A percentile compares a stretch with the other conserved stretches of the same genome.
These are phyloP conservation scores for Tetraneura akinire DNA, from an alignment of 1,140 invertebrate genomes.

Conservation along the genomic window DNA sequence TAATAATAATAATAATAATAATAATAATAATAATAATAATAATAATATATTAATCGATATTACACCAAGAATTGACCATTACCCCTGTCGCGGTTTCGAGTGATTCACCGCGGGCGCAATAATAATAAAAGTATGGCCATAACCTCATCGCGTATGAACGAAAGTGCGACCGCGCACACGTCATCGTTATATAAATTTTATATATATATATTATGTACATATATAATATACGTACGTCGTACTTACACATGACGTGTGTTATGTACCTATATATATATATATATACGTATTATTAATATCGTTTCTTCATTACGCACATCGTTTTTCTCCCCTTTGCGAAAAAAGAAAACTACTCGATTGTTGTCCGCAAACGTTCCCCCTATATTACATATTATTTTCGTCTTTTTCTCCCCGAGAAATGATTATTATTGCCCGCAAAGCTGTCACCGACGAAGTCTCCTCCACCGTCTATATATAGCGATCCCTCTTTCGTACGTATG, in stretches of 20 bases:
- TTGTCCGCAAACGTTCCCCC: background rate
- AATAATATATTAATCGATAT: background rate
- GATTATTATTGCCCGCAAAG: constrained; percentile 44
- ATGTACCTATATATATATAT: no score
- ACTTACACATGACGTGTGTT: no score
- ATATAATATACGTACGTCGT: no score
- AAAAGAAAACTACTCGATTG: constrained; percentile 19
- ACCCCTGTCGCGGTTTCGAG: background rate
- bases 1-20: no score
- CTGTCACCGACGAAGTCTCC: constrained; percentile 18
- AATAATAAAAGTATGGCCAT: constrained; percentile 27
- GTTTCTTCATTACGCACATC: background rate
- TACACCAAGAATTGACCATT: background rate
- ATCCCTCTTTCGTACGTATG: background rate
- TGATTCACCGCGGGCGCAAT: constrained; percentile 12
- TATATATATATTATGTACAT: no score
- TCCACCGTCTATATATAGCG: no score
- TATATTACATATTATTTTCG: background rate
- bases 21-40: no score
- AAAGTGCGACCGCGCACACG: background rate
- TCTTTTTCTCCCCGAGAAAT: background rate
- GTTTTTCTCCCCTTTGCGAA: constrained; percentile 1
- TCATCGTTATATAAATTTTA: no score
- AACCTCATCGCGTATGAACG: no score
- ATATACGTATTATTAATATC: background rate